Base-by-base conservation (phyloP, 23 tunicate genomes). In the Corella eumyota region DNA sequence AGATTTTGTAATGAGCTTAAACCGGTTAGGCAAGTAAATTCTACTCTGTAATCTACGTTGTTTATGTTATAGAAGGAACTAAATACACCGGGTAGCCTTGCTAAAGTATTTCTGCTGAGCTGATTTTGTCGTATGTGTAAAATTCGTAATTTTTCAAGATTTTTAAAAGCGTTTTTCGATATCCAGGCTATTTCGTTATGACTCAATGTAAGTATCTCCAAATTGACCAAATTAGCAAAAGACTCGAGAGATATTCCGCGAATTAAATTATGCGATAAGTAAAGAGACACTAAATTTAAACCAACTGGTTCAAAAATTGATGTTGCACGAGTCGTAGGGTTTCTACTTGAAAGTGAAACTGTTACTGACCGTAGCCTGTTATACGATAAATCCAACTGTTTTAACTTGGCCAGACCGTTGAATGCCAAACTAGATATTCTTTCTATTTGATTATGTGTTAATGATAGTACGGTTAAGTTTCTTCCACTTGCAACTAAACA, bases 131-230 rank as follows among this genome's bases (percentile, higher is more conserved):
- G 30, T 27, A 81, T 50, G 28, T 63, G 56, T 23, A 81, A 56
- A 21, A 58, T 52, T 33, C 60, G 52, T 24, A 81, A 35, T 25
- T 50, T 55, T 6, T 22, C n/a, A 0, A 84, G 56, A 21, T 72
- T 78, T 20, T 38, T 34, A 55, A 84, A 84, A 6, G 94, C 83
- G 26, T 36, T 45, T 17, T 17, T 25, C 37, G 70, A 50, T 0
- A 84, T 84, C 94, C 94, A 84, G 1, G 69, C 0, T 4, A 84
- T 84, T 27, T 57, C 22, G 60, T 84, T 84, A 44, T 59, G 45
- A 35, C 64, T 73, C 1, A 84, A 25, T 19, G 54, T 45, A 34
- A 84, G 54, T 22, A 69, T 47, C 64, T 70, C 63, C 23, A 84
- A 58, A 19, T 34, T 25, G 2, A 27, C 13, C 24, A 84, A 69